Conservation (phyloP, 2,888 invertebrate species). For the Phortica okadai region DNA sequence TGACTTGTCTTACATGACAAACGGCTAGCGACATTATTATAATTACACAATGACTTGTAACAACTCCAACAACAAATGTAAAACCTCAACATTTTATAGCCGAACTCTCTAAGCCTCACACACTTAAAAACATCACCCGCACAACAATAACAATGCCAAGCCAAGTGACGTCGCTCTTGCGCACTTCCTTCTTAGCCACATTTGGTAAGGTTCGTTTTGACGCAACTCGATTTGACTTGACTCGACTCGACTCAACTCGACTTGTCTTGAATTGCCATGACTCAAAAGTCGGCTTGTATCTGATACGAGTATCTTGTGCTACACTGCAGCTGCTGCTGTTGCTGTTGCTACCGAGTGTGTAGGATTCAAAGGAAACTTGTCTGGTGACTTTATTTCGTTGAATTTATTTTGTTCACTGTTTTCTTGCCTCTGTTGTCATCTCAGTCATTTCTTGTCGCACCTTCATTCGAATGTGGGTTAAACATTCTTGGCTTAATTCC, state of each 20-base stretch:
- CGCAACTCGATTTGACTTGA: not conserved
- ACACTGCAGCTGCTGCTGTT: not conserved
- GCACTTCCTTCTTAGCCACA: slow-evolving; percentile 25
- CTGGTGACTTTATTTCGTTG: slow-evolving; percentile 9
- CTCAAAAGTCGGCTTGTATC: not conserved
- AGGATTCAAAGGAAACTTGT: slow-evolving; percentile 32
- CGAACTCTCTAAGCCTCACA: not conserved
- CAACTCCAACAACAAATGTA: no score
- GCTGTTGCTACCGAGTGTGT: not conserved
- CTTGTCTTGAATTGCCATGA: slow-evolving; percentile 7
- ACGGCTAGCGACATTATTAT: no score
- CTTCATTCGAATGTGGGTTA: slow-evolving; percentile 59
- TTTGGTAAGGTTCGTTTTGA: slow-evolving; percentile 13
- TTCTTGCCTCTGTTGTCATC: slow-evolving; percentile 41
- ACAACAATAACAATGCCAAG: not conserved
- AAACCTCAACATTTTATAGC: no score
- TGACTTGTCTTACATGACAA: no score
- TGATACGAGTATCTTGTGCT: not conserved
- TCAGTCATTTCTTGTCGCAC: slow-evolving; percentile 36
- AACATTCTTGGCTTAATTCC: slow-evolving; percentile 59
- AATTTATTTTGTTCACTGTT: not conserved
- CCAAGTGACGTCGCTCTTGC: not conserved
- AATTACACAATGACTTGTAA: no score
- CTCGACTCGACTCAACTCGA: not conserved
- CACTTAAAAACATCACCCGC: not conserved